Evolutionary conservation across 2,888 invertebrate genomes (phyloP), one percentile per base, ranked within the genome.

Genomic region (Pyrgus malvae): DNA sequence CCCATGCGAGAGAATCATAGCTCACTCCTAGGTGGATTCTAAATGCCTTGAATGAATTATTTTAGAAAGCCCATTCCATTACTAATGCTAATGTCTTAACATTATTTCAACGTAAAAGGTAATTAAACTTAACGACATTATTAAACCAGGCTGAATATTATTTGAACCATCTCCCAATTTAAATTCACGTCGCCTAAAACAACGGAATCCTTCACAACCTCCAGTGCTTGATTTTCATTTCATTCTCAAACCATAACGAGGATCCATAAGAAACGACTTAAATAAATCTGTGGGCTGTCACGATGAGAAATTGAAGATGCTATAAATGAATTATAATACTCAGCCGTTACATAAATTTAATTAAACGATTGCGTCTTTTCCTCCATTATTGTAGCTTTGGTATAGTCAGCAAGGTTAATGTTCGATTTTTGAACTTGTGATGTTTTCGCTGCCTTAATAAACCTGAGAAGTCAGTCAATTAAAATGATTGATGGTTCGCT

Each of bases 321-420:
- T 58, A 58, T 58, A 59, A 64, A 62, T 59, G 56, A 62, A 64
- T 62, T 61, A 58, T 57, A 48, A 62, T 59, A 54, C 53, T 59
- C 57, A 54, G 51, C 41, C 59, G 58, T 61, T 65, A 57, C 48
- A 51, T 58, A 48, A 56, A 58, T 62, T 61, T 60, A 61, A 63
- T 65, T 63, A 60, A 61, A 61, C 50, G 58, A 57, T 49, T 37
- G 50, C 45, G 19, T 35, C 46, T 62, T 56, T 49, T 46, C 23
- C 56, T 56, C 56, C 56, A 59, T 61, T 61, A 59, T 29, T 31
- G 48, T 38, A 42, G 41, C 57, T 51, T 55, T 60, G 55, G 57
- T 48, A 53, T 45, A 46, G 45, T 46, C 53, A 16, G 12, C 38
- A 8, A 31, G n/a, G 27, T 17, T 48, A n/a, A 11, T 29, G n/a